phyloP scores from a whole-genome alignment of 2,113 vertebrate genomes.

The Crocuta crocuta region DNA sequence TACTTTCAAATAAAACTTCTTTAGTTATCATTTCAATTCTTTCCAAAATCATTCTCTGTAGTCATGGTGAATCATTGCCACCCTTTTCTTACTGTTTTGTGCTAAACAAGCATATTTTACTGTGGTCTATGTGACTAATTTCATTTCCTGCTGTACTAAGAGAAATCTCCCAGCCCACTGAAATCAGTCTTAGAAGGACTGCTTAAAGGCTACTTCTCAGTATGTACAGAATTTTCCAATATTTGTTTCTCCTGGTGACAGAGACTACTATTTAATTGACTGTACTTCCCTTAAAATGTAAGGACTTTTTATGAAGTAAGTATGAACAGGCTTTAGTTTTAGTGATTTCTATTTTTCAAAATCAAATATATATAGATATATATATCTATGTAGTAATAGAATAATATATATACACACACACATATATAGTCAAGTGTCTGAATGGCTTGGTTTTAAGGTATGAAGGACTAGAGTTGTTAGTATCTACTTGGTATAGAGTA shows the following conservation, averaged over 20 bases:
- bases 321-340: not conserved
- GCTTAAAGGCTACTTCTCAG: not conserved
- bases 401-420: too few relatives aligned
- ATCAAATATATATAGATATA: not conserved
- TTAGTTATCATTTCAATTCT: slow-evolving; percentile 55
- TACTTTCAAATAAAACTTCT: slow-evolving; percentile 64
- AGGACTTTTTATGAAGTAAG: not conserved
- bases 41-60: not conserved
- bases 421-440: not conserved
- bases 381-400: too few relatives aligned
- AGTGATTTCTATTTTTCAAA: not conserved
- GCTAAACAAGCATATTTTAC: slow-evolving; percentile 22
- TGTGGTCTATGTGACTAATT: not conserved
- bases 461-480: not conserved
- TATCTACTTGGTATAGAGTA: not conserved
- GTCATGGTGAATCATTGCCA: slow-evolving; percentile 32
- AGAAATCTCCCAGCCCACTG: not conserved
- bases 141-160: not conserved
- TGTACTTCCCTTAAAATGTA: not conserved
- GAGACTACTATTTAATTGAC: not conserved
- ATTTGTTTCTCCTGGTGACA: not conserved
- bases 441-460: not conserved
- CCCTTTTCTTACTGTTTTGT: not conserved
- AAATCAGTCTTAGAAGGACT: not conserved
- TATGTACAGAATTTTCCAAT: not conserved